phyloP scores from a whole-genome alignment of 1,140 invertebrate species.

The Acromyrmex echinatior region DNA sequence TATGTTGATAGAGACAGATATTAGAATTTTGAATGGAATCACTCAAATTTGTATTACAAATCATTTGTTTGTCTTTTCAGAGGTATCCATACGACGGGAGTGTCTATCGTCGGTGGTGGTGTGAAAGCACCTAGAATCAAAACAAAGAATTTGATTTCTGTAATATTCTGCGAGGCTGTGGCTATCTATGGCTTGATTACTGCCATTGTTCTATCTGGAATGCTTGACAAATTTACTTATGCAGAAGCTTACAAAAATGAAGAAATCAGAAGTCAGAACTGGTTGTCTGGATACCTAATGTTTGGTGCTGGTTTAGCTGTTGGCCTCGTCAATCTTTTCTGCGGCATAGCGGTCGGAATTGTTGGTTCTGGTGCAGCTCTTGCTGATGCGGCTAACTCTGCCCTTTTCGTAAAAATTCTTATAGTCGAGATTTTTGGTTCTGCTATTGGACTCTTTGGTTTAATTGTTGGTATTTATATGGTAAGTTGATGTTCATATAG shows the following conservation, averaged over 20 bases:
- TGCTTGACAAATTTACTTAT: conserved; percentile 89
- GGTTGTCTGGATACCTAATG: conserved; percentile 95
- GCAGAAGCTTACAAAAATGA: conserved; percentile 66
- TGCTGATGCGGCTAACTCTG: conserved; percentile 97
- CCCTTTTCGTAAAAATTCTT: conserved; percentile 98
- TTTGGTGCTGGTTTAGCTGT: conserved; percentile 98
- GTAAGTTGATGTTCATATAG: conserved; percentile 69
- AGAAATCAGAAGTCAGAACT: conserved; percentile 87
- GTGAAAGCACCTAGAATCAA: conserved; percentile 99
- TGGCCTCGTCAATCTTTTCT: conserved; percentile 97
- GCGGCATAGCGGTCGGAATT: conserved; percentile 98
- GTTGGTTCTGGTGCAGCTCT: conserved; percentile 98
- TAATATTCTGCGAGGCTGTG: conserved; percentile 99
- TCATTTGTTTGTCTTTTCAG: conserved; percentile 77
- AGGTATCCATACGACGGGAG: conserved; percentile 98
- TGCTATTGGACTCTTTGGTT: conserved; percentile 98
- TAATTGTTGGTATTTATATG: conserved; percentile 99
- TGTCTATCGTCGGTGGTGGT: conserved; percentile 98
- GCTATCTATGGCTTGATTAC: conserved; percentile 99
- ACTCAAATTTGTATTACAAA: background rate
- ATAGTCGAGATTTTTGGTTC: conserved; percentile 99
- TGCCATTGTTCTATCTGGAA: conserved; percentile 97
- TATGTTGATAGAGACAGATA: too few species aligned
- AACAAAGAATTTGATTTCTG: conserved; percentile 99
- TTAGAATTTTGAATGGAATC: background rate